Evolutionary conservation across 2,113 vertebrate genomes (phyloP).

Genomic region (Chaetura pelagica): DNA sequence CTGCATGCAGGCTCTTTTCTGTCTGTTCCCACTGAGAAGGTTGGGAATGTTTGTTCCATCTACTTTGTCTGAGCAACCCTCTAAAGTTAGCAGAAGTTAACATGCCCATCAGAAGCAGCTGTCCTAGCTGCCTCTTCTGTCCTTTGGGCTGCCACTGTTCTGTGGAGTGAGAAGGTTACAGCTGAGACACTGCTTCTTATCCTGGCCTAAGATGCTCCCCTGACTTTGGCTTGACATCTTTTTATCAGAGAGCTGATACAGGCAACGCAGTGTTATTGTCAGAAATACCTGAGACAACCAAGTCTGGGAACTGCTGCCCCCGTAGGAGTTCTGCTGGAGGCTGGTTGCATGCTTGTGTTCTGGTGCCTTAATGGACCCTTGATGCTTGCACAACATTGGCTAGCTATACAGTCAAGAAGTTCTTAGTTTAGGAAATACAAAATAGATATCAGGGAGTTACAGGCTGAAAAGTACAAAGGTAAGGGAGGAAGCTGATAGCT

Average conservation of each 20-base stretch:
- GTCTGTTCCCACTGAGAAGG: not conserved
- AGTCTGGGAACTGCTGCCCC: not conserved
- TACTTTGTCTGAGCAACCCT: not conserved
- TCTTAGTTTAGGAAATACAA: not conserved
- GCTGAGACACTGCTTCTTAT: not conserved
- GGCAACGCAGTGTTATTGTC: not conserved
- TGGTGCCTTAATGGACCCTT: not conserved
- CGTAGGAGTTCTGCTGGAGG: too few species aligned
- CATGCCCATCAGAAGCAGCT: not conserved
- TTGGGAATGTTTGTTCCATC: not conserved
- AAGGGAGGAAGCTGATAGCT: not conserved
- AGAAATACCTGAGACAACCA: not conserved
- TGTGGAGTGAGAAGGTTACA: not conserved
- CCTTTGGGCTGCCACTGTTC: not conserved
- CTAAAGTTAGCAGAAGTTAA: not conserved
- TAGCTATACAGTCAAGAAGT: not conserved
- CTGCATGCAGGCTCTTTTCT: not conserved
- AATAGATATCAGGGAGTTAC: not conserved
- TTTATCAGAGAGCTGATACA: not conserved
- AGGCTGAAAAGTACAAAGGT: not conserved
- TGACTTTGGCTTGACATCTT: not conserved
- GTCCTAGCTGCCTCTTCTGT: not conserved
- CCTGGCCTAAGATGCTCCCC: not conserved
- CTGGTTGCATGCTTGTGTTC: not conserved
- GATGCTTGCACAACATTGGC: not conserved